Percentiles rank a stretch among this genome's conserved stretches.
Evolutionary conservation across 2,113 vertebrate genomes (phyloP).

Genomic region (Xenopus borealis): DNA sequence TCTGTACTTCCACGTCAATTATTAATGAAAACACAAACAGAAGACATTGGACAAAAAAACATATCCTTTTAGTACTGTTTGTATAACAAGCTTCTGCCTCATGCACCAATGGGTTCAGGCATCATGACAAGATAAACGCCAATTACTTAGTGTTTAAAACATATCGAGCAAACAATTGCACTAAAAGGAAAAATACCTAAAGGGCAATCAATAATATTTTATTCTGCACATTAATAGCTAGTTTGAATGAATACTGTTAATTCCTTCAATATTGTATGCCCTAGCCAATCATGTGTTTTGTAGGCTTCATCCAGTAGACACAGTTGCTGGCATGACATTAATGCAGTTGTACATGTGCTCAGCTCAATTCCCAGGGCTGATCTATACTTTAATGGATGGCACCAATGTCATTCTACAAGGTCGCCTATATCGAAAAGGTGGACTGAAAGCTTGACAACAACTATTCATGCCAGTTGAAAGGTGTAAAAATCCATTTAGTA

Average conservation of each 20-base stretch:
- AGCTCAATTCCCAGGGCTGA: not conserved
- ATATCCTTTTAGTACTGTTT: slow-evolving; percentile 1
- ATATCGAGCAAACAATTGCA: slow-evolving; percentile 33
- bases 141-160: slow-evolving; percentile 44
- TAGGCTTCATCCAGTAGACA: not conserved
- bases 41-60: not conserved
- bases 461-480: too few relatives aligned
- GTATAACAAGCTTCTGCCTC: slow-evolving; percentile 10
- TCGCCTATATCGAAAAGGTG: too few relatives aligned
- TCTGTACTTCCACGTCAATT: not conserved
- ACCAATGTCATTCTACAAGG: too few relatives aligned
- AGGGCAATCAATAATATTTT: slow-evolving; percentile 43
- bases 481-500: too few relatives aligned
- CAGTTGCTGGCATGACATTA: not conserved
- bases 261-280: slow-evolving; percentile 6
- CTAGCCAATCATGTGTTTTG: not conserved
- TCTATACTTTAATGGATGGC: not conserved
- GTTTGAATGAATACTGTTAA: slow-evolving; percentile 4
- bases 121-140: slow-evolving; percentile 44
- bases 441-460: too few relatives aligned
- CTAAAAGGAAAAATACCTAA: slow-evolving; percentile 43
- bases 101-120: slow-evolving; percentile 15
- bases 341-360: slow-evolving; percentile 21
- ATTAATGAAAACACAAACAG: slow-evolving; percentile 27
- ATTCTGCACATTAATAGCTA: slow-evolving; percentile 1